Conservation (phyloP, 1,140 invertebrate genomes). For the Drosophila kurseongensis region DNA sequence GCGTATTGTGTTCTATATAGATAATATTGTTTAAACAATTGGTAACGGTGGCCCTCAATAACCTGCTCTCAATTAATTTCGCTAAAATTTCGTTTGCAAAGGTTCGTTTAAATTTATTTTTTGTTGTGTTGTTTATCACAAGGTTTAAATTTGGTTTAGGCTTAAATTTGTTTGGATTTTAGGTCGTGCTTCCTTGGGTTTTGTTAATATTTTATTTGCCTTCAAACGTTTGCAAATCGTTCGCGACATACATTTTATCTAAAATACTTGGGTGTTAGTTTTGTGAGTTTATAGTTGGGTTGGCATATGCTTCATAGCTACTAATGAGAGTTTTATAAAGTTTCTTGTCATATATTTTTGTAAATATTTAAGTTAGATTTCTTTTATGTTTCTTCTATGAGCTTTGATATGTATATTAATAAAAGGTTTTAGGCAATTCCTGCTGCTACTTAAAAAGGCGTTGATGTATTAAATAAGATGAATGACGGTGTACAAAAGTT, state of each 20-base stretch:
- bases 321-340: slow-evolving; percentile 43
- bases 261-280: slow-evolving; percentile 69
- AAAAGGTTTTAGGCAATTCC: slow-evolving; percentile 74
- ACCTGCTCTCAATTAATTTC: slow-evolving; percentile 72
- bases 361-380: slow-evolving; percentile 49
- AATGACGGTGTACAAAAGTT: background rate
- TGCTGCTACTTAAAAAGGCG: slow-evolving; percentile 59
- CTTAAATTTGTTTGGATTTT: slow-evolving; percentile 45
- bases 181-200: slow-evolving; percentile 44
- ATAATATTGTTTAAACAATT: slow-evolving; percentile 65
- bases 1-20: slow-evolving; percentile 50
- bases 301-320: slow-evolving; percentile 56
- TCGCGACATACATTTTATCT: slow-evolving; percentile 72
- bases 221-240: slow-evolving; percentile 42
- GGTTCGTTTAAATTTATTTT: slow-evolving; percentile 33
- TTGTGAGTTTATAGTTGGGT: slow-evolving; percentile 54
- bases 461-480: slow-evolving; percentile 16
- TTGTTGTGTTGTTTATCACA: slow-evolving; percentile 67
- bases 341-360: slow-evolving; percentile 41
- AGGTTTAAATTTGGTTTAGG: slow-evolving; percentile 72
- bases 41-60: slow-evolving; percentile 74
- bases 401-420: slow-evolving; percentile 77
- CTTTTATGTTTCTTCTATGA: slow-evolving; percentile 51
- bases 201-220: slow-evolving; percentile 39
- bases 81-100: slow-evolving; percentile 65